Base-by-base conservation (phyloP, 1,140 invertebrate species). In the Scaptomyza pallida region DNA sequence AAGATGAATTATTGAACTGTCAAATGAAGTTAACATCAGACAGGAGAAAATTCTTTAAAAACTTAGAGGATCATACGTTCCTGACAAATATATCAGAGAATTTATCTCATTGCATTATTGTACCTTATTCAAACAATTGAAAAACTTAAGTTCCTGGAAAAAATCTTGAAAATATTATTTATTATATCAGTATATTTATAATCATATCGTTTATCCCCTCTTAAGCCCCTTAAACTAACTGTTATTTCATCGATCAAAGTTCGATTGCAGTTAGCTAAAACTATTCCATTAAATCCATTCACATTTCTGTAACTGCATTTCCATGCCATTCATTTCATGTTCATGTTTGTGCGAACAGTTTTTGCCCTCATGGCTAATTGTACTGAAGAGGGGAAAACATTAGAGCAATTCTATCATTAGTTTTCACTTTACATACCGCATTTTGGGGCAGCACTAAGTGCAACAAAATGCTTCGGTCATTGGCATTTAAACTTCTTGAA, bases 401-500 rank as follows among this genome's bases (percentile, higher is more conserved):
- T 19, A 65, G 68, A 60, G 62, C 48, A 48, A 40, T 67, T 72
- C 69, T 67, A 67, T 72, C 26, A 67, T 72, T 72, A 60, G 63
- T 41, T 72, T 69, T 73, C 65, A 69, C 71, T 70, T 62, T 68
- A 37, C 21, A 55, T 55, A 23, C 13, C 21, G 12, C 5, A 47
- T 23, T 23, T 41, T n/a, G 19, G 17, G 54, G 23, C 23, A 6
- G 19, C 48, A 44, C n/a, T 52, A 61, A 75, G 51, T 76, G 73
- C 70, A 76, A 63, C 54, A 69, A 30, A n/a, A 8, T 5, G 33
- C 47, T n/a, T 63, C 63, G 73, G 69, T 68, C 69, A 68, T 72
- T 75, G 73, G 73, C 73, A 72, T 75, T 65, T 65, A 57, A 65
- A 54, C 62, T 67, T 75, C 68, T 71, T 57, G 69, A 61, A 62